These are phyloP conservation scores for Leptoclinus maculatus DNA, from an alignment of 2,797 vertebrate species.

Conservation along the genomic window DNA sequence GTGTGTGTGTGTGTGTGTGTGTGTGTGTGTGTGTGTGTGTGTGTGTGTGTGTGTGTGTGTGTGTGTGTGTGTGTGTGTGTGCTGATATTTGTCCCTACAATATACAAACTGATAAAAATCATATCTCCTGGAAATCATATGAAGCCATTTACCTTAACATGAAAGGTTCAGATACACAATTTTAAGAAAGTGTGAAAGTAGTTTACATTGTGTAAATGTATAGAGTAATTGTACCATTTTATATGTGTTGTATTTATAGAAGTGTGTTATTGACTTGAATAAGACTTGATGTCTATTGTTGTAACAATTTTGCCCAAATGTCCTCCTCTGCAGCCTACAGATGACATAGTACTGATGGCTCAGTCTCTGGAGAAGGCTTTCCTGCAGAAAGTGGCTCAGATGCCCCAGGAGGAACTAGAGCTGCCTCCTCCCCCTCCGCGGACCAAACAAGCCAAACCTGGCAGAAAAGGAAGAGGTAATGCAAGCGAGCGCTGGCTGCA, in stretches of 20 bases:
- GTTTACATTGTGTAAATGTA: neutral
- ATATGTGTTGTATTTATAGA: neutral
- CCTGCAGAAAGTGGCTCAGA: slow-evolving; percentile 94
- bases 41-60: neutral
- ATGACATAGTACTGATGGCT: slow-evolving; percentile 96
- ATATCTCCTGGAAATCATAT: neutral
- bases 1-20: neutral
- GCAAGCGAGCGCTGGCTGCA: slow-evolving; percentile 29
- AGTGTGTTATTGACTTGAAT: neutral
- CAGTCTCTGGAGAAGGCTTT: slow-evolving; percentile 96
- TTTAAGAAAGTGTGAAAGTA: neutral
- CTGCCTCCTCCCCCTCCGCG: slow-evolving; percentile 87
- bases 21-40: neutral
- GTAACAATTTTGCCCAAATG: neutral
- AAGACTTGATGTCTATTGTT: neutral
- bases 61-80: neutral
- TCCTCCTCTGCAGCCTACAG: slow-evolving; percentile 85
- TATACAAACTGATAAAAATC: neutral
- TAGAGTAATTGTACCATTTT: neutral
- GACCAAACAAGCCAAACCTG: slow-evolving; percentile 86
- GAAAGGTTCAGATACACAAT: neutral
- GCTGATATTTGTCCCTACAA: neutral
- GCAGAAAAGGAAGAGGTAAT: slow-evolving; percentile 83
- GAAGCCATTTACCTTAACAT: neutral
- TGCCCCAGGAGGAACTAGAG: slow-evolving; percentile 94